Base-by-base conservation (phyloP, 2,888 invertebrate species). In the Polylopha cassiicola region DNA sequence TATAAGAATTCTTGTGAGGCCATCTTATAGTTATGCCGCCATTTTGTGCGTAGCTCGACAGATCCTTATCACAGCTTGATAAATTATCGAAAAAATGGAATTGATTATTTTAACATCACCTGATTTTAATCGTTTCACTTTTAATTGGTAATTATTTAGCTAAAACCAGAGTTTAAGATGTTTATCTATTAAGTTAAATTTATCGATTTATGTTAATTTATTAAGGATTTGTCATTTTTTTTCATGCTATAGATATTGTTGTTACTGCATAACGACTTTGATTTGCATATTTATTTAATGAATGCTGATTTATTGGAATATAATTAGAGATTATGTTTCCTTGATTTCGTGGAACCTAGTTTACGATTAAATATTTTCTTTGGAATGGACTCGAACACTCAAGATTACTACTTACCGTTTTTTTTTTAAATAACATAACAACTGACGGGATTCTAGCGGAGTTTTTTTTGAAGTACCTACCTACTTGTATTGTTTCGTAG, bases 41-140 rank as follows among this genome's bases (percentile, higher is more conserved):
- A 73, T 75, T 57, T 71, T 64, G 50, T 54, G 52, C 61, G 66
- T 65, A 63, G 60, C 56, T 43, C 46, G 43, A 23, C 51, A 50
- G 80, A 82, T 80, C 54, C 44, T 63, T 65, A 80, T 81, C 79
- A 34, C 15, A 0, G 2, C 42, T 65, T 80, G 82, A 82, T 80
- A 75, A 74, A 82, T 82, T 73, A 74, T 71, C 58, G 57, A 65
- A 72, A 73, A 79, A 76, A 80, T 76, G 58, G 63, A 72, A 79
- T 76, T 80, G 75, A 81, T 82, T 79, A 73, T 68, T 65, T n/a
- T 59, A 53, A 53, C 62, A 67, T 65, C 61, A 58, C 50, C 45
- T 52, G 75, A 77, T 78, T 66, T 61, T 61, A 62, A 74, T 77
- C 76, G 61, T 52, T 37, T 5, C 4, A 30, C 9, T 11, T 41